Conservation (phyloP, 2,113 vertebrate genomes). For the Sphyrna mokarran region DNA sequence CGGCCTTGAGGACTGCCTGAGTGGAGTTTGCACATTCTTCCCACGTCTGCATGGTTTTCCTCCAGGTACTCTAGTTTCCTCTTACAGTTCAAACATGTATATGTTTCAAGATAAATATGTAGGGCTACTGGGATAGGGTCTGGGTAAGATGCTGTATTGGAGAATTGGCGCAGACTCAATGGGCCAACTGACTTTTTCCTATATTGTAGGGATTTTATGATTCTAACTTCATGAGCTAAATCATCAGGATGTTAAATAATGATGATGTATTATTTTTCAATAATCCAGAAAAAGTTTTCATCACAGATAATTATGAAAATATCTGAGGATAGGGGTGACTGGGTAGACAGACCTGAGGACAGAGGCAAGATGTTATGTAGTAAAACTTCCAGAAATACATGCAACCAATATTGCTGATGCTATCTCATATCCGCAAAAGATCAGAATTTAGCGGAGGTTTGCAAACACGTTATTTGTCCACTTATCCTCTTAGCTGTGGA, state of each 20-base stretch:
- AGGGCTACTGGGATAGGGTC: no score
- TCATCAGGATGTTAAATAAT: not conserved
- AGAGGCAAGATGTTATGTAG: not conserved
- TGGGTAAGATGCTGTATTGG: no score
- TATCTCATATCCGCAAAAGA: not conserved
- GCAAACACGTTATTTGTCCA: not conserved
- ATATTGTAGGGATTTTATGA: no score
- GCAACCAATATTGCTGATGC: not conserved
- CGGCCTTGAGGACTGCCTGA: no score
- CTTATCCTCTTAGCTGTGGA: not conserved
- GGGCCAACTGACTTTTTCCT: no score
- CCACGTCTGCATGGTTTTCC: no score
- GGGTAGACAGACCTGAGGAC: not conserved
- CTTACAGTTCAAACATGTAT: no score
- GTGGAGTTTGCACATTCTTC: no score
- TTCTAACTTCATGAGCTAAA: not conserved
- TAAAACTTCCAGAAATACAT: not conserved
- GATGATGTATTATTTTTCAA: no score
- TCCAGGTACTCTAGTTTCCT: no score
- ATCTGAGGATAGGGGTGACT: not conserved
- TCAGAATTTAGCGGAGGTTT: not conserved
- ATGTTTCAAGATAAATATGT: no score
- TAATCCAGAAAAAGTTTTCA: not conserved
- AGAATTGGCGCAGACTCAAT: no score
- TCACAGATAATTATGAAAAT: not conserved